Base-by-base conservation (phyloP, 2,113 vertebrate species). In the Mormyrus lacerda region DNA sequence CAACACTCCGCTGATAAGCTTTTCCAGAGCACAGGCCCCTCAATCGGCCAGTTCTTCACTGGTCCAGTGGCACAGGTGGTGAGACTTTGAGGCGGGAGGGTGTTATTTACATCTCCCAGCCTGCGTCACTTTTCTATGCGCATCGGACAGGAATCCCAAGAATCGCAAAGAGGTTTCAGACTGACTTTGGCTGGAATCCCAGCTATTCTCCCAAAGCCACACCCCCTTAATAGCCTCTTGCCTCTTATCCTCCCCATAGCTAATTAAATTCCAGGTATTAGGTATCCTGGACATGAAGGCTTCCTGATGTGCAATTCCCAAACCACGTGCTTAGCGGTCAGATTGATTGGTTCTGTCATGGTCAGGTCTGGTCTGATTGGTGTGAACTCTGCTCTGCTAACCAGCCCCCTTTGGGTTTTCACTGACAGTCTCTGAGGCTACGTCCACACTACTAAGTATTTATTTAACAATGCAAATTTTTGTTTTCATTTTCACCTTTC, bases 101-200 rank as follows among this genome's bases (percentile, higher is more conserved):
- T 89, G 89, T 90, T 61, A 65, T 92, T 88, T 91, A 85, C 21
- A 42, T 45, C 73, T n/a, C 45, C 50, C 86, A 44, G 58, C 35
- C 50, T 88, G 39, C 86, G 21, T 79, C 39, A 17, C 27, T 87
- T 31, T 69, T 21, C 42, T 19, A 89, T 89, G 39, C 76, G 39
- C 89, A 85, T 90, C 86, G 91, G 90, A 88, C 86, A 90, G 92
- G 93, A 93, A 94, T 95, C 93, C 89, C 89, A 91, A 91, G 92
- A 94, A 93, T 93, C 91, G 89, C 89, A 92, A 89, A 91, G 79
- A 88, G 89, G 76, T 89, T 91, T 47, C 82, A 84, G 15, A 27
- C 21, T 89, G 55, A 88, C 61, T 87, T 88, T 88, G 35, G 58
- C 50, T 88, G 90, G 88, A 93, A 90, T 94, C 90, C 90, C 89